Evolutionary conservation across 2,888 invertebrate species (phyloP).

Genomic region (Aleiodes testaceus): DNA sequence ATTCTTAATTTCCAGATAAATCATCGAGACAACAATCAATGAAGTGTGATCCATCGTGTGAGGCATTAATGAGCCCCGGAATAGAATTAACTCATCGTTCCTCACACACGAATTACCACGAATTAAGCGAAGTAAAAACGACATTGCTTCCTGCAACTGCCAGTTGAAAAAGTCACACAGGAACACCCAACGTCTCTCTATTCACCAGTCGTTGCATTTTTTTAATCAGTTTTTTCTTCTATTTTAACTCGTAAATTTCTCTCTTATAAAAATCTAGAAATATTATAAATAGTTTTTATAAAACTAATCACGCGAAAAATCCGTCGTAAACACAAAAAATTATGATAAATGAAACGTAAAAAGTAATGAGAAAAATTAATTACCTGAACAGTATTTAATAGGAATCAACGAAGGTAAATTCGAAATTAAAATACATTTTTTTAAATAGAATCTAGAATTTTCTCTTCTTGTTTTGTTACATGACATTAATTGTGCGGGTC

Average conservation of each 20-base stretch:
- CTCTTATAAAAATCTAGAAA: background rate
- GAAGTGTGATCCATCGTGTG: conserved; percentile 58
- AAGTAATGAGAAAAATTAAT: conserved; percentile 11
- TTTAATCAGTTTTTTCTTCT: conserved; percentile 13
- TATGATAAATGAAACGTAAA: conserved; percentile 5
- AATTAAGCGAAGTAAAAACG: conserved; percentile 68
- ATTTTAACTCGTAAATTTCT: conserved; percentile 9
- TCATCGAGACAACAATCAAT: conserved; percentile 59
- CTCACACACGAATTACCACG: conserved; percentile 63
- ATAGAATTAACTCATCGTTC: conserved; percentile 65
- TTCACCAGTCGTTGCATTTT: conserved; percentile 19
- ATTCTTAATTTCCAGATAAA: conserved; percentile 57
- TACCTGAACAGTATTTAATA: conserved; percentile 44
- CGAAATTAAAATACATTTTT: background rate
- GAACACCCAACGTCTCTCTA: background rate
- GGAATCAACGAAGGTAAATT: background rate
- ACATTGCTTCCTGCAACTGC: conserved; percentile 66
- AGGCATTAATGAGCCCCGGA: conserved; percentile 56
- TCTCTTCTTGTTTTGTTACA: background rate
- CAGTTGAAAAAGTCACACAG: conserved; percentile 56
- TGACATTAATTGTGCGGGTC: conserved; percentile 28
- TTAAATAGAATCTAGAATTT: background rate
- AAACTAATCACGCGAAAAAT: conserved; percentile 1
- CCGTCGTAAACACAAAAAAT: conserved; percentile 10
- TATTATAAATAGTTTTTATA: conserved; percentile 8